Base-by-base conservation (phyloP, 2,888 invertebrate genomes). In the Metopia argyrocephala region DNA sequence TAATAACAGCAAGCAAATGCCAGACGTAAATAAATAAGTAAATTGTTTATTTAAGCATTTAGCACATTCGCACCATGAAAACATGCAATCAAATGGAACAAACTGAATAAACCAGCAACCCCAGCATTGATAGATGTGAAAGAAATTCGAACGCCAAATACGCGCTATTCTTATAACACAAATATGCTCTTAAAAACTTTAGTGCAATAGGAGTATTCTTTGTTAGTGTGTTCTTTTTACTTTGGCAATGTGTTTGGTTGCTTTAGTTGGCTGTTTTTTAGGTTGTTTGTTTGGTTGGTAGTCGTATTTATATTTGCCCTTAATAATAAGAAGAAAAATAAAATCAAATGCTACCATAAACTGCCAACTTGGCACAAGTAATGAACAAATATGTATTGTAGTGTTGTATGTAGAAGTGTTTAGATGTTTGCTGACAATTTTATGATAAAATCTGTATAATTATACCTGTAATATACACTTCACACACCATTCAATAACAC, bases 11-110 rank as follows among this genome's bases (percentile, higher is more conserved):
- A 70, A 61, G 62, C 28, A 62, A 56, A 66, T 65, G 69, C 54
- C 76, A 76, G 78, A 71, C 70, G 66, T 7, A 68, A 69, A 66
- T n/a, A 74, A 81, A 76, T 64, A 76, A 54, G 78, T 70, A 79
- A 76, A 76, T 70, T 87, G 85, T 88, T 87, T 87, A 85, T 84
- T 85, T 85, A 87, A 87, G 85, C 84, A 85, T 86, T 87, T 87
- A 87, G 87, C 87, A 86, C 85, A 85, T 87, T 83, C 68, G 68
- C 84, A 76, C 79, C 84, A 83, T 73, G 79, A 73, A 79, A 57
- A 73, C n/a, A 27, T 38, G 64, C 69, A 79, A 78, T 74, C 69
- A 52, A 71, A 56, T 57, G 38, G n/a, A 57, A 57, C 59, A 31
- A 64, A 54, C 50, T 38, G 15, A n/a, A 70, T 79, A 84, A 78